Evolutionary conservation across 1,140 invertebrate genomes (phyloP).

Genomic region (Acromyrmex heyeri): DNA sequence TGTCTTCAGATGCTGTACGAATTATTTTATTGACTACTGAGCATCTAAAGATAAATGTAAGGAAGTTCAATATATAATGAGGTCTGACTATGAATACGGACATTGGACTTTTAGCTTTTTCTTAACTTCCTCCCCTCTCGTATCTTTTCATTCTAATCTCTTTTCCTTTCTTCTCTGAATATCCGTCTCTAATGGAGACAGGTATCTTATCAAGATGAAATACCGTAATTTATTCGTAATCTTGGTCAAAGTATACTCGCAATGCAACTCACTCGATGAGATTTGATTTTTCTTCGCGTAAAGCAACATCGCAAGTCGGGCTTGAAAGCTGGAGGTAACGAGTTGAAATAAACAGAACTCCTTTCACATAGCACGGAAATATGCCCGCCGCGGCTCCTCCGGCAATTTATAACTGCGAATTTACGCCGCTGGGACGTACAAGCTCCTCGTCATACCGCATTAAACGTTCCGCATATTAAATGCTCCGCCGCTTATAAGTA

Average conservation of each 20-base stretch:
- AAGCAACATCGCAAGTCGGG: slow-evolving; percentile 14
- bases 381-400: slow-evolving; percentile 25
- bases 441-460: slow-evolving; percentile 57
- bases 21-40: too few species aligned
- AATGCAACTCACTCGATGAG: not conserved
- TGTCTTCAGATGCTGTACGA: too few species aligned
- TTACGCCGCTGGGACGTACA: slow-evolving; percentile 51
- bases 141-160: not conserved
- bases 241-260: not conserved
- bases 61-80: too few species aligned
- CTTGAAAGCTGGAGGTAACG: slow-evolving; percentile 35
- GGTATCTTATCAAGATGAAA: not conserved
- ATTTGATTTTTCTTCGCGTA: slow-evolving; percentile 11
- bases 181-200: too few species aligned
- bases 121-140: not conserved
- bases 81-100: too few species aligned
- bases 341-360: slow-evolving; percentile 54
- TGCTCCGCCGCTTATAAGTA: slow-evolving; percentile 52
- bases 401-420: slow-evolving; percentile 59
- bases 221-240: not conserved
- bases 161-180: not conserved
- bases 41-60: too few species aligned
- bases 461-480: slow-evolving; percentile 61
- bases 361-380: slow-evolving; percentile 44
- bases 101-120: not conserved